phyloP scores from a whole-genome alignment of 2,888 invertebrate species.

The Rotaria socialis region DNA sequence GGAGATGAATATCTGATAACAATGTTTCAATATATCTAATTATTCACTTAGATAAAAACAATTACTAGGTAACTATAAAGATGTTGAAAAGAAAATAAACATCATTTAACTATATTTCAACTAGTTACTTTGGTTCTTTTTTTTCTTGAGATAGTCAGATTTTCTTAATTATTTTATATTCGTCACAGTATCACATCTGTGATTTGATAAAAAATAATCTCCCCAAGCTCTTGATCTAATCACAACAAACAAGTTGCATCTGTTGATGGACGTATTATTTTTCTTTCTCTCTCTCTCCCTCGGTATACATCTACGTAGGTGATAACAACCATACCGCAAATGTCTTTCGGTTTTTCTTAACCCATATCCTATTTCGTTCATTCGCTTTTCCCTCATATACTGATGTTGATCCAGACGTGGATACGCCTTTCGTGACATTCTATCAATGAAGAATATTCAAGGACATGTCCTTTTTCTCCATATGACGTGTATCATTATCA shows the following conservation, averaged over 20 bases:
- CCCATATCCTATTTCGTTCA: not conserved
- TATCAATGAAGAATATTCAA: not conserved
- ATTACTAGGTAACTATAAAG: too few relatives aligned
- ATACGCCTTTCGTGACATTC: slow-evolving; percentile 24
- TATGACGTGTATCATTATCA: slow-evolving; percentile 19
- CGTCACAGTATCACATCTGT: not conserved
- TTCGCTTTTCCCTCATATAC: not conserved
- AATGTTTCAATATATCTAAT: too few relatives aligned
- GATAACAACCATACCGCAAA: not conserved
- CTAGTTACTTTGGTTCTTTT: not conserved
- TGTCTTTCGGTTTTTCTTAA: not conserved
- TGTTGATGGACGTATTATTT: not conserved
- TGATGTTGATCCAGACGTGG: slow-evolving; percentile 23
- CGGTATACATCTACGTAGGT: not conserved
- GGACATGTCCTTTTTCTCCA: slow-evolving; percentile 8
- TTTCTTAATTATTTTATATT: not conserved
- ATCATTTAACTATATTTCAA: not conserved
- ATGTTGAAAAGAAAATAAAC: not conserved
- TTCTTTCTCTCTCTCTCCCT: not conserved
- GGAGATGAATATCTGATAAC: too few relatives aligned
- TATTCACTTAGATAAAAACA: too few relatives aligned
- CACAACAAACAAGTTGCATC: slow-evolving; percentile 5
- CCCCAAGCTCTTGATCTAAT: not conserved
- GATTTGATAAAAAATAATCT: slow-evolving; percentile 22
- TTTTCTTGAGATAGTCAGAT: not conserved